Evolutionary conservation across 1,140 invertebrate species (phyloP), one percentile per base, ranked within the genome.

Genomic region (Drosophila sproati): DNA sequence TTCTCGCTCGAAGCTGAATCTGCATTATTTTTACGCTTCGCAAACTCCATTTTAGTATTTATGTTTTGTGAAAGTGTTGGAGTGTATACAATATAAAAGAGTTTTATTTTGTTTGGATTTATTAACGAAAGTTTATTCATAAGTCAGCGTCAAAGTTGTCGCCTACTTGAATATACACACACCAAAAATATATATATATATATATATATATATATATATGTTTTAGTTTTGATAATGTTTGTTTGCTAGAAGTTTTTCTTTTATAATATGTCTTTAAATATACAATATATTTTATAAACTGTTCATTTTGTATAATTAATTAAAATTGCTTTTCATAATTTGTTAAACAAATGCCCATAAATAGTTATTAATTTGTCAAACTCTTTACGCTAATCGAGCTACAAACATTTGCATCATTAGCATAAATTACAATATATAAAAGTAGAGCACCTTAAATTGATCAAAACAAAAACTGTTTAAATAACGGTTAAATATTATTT

Each of bases 381-480:
- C 20, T 20, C 20, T 20, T 20, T 43, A 41, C 2, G 51, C 73
- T 71, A 71, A 54, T 63, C 47, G 34, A 47, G 59, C 69, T 59
- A 62, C 60, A 77, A 77, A 73, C 71, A 68, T 68, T 62, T 48
- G 12, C 41, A 56, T 62, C 48, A 55, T 50, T 37, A 41, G 31
- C n/a, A 10, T 41, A 41, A 10, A 3, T 45, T 43, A 63, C 61
- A 63, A 52, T 63, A 63, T 52, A 52, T 63, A 52, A 63, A 71
- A 56, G 68, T 71, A 72, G 72, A 74, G 72, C 72, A 74, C 72
- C 72, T 70, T 74, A 70, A 70, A 69, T 69, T 52, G 57, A 51
- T 74, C 31, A 32, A 73, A 59, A 37, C 55, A 59, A 55, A 55
- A 37, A 12, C 48, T 50, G 32, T 43, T 48, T 35, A 50, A 47